Percentiles rank a stretch among this genome's conserved stretches.
Evolutionary conservation across 2,888 invertebrate species (phyloP).

Genomic region (Drosophila robusta): DNA sequence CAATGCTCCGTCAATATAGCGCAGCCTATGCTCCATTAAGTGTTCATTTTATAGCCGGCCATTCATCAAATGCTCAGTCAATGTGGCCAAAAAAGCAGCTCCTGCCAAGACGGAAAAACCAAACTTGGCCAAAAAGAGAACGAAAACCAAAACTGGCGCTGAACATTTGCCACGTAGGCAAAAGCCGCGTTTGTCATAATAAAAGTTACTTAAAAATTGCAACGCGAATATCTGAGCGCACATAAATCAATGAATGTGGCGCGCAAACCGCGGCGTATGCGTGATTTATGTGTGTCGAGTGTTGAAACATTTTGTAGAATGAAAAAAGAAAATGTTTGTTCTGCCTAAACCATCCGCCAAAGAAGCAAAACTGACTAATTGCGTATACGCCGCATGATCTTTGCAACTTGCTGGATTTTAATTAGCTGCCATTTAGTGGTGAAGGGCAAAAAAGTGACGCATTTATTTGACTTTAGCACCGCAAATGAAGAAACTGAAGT

Average conservation of each 20-base stretch:
- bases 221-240: slow-evolving; percentile 53
- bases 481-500: slow-evolving; percentile 24
- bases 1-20: slow-evolving; percentile 7
- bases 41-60: slow-evolving; percentile 55
- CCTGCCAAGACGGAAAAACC: slow-evolving; percentile 5
- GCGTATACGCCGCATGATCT: slow-evolving; percentile 25
- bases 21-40: slow-evolving; percentile 53
- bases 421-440: slow-evolving; percentile 30
- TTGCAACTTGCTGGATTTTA: slow-evolving; percentile 26
- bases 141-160: slow-evolving; percentile 2
- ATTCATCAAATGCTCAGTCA: slow-evolving; percentile 57
- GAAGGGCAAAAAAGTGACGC: slow-evolving; percentile 2
- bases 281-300: slow-evolving; percentile 44
- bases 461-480: slow-evolving; percentile 31
- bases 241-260: slow-evolving; percentile 68
- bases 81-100: slow-evolving; percentile 30
- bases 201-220: slow-evolving; percentile 73
- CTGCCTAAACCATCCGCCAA: neutral
- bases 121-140: slow-evolving; percentile 13
- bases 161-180: slow-evolving; percentile 41
- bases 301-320: slow-evolving; percentile 26
- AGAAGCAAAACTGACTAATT: slow-evolving; percentile 28
- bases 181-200: slow-evolving; percentile 70
- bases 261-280: slow-evolving; percentile 42
- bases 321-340: neutral